Base-by-base conservation (phyloP, 2,888 invertebrate species). In the Holacanthella duospinosa region DNA sequence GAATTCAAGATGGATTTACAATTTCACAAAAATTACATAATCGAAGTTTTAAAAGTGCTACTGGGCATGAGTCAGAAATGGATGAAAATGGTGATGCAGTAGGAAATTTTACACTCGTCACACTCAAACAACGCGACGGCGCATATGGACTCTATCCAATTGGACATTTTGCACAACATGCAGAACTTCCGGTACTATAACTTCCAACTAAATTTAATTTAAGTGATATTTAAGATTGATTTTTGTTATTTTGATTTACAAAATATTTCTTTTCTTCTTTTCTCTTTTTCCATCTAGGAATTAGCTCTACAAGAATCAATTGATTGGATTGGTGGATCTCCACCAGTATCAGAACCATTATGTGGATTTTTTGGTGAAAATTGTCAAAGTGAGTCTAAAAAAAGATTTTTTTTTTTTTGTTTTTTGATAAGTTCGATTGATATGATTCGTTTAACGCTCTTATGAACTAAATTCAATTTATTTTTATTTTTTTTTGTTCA, bases 331-430 rank as follows among this genome's bases (percentile, higher is more conserved):
- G 83, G 84, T 16, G 85, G 85, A 9, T 80, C 80, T 55, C 87
- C 86, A 44, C 93, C 94, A 0, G 82, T 87, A 21, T 88, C 92
- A 1, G 90, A 89, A 74, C 94, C 93, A 1, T 80, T 81, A 28
- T 94, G 94, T 77, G 94, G 94, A n/a, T 94, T 91, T 77, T 81
- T 85, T 43, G 90, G 88, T 61, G 90, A 93, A 79, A 88, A 88
- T 77, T 94, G 94, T 77, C 87, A 88, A 75, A 86, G 92, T 92
- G 82, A 85, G 88, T 86, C 72, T 36, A n/a, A n/a, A n/a, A n/a
- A n/a, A n/a, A n/a, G n/a, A n/a, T n/a, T n/a, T n/a, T n/a, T n/a
- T n/a, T n/a, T n/a, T n/a, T n/a, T n/a, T n/a, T n/a, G n/a, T n/a
- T n/a, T n/a, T n/a, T n/a, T n/a, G n/a, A n/a, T n/a, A n/a, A n/a